A percentile compares a stretch with the other conserved stretches of the same genome.
phyloP scores from a whole-genome alignment of 37 sponge, comb jelly and placozoan genomes.

The Petrosia ficiformis region DNA sequence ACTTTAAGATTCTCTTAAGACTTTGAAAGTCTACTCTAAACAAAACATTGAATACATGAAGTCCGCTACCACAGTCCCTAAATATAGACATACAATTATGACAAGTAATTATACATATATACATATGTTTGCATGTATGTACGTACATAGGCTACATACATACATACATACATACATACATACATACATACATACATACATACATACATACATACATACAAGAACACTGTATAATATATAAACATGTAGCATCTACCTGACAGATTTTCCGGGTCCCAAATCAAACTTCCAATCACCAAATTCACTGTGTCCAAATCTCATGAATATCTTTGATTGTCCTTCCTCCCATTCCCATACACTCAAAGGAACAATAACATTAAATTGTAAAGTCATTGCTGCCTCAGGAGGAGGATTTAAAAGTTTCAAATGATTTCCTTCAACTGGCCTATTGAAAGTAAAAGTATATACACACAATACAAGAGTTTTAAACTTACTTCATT shows the following conservation, averaged over 20 bases:
- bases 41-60: constrained; percentile 4
- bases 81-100: neutral
- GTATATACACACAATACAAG: neutral
- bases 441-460: neutral
- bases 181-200: too few relatives aligned
- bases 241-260: neutral
- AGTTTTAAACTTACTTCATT: neutral
- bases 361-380: constrained; percentile 28
- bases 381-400: constrained; percentile 12
- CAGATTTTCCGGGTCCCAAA: constrained; percentile 6
- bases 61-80: constrained; percentile 25
- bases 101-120: neutral
- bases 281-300: constrained; percentile 31
- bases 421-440: neutral
- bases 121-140: too few relatives aligned
- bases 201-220: too few relatives aligned
- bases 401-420: neutral
- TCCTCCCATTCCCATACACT: constrained; percentile 30
- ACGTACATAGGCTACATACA: too few relatives aligned
- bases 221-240: neutral
- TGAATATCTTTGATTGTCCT: neutral
- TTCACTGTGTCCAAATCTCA: constrained; percentile 22
- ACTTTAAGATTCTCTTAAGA: too few relatives aligned
- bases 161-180: too few relatives aligned
- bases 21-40: too few relatives aligned